Evolutionary conservation across 1,140 invertebrate genomes (phyloP).

Genomic region (Drosophila albomicans): DNA sequence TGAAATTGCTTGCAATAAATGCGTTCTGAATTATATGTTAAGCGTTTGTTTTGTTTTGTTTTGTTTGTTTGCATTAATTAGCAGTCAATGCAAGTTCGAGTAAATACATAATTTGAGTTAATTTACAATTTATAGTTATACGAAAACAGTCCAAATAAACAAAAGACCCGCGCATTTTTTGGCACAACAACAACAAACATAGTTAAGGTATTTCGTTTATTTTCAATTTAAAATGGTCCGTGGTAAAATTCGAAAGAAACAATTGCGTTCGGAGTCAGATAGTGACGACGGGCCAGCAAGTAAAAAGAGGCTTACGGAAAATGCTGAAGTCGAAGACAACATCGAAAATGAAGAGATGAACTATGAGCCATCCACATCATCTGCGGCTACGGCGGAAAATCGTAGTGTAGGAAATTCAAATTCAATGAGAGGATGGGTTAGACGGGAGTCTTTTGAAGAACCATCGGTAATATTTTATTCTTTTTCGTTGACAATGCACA

Average conservation of each 20-base stretch:
- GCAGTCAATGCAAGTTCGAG: neutral
- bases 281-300: neutral
- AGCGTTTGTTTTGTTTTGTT: neutral
- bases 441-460: neutral
- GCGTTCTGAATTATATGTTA: neutral
- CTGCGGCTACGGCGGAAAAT: neutral
- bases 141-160: constrained; percentile 1
- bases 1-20: neutral
- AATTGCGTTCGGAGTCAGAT: constrained; percentile 4
- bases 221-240: constrained; percentile 18
- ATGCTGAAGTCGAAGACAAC: neutral
- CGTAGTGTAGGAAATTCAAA: neutral
- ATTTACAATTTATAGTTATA: neutral
- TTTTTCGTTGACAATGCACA: neutral
- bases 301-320: constrained; percentile 9
- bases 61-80: neutral
- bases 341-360: neutral
- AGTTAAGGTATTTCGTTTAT: neutral
- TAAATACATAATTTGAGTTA: neutral
- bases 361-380: constrained; percentile 18
- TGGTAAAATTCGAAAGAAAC: constrained; percentile 21
- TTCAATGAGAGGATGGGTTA: neutral
- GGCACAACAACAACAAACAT: neutral
- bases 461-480: constrained; percentile 19
- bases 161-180: constrained; percentile 34